Conservation (phyloP, 1,140 invertebrate species). For the Drosophila teissieri region DNA sequence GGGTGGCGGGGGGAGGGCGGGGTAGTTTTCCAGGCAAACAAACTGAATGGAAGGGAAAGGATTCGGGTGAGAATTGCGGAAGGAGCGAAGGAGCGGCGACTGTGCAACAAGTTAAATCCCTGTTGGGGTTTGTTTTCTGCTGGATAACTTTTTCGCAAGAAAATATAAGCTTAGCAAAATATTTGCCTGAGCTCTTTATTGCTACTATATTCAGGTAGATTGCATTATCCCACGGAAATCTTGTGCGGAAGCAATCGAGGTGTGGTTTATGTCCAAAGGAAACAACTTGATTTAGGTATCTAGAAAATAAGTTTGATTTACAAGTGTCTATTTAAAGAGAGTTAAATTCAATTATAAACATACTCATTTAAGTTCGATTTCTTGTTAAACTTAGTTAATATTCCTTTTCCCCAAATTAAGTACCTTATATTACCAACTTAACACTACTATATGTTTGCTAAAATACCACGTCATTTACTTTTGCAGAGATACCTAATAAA, state of each 20-base stretch:
- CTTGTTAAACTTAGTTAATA: too few relatives aligned
- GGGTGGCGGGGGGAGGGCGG: not conserved
- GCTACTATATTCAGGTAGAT: conserved; percentile 17
- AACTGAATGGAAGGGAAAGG: conserved; percentile 21
- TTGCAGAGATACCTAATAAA: not conserved
- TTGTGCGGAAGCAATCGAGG: too few relatives aligned
- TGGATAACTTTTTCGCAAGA: conserved; percentile 25
- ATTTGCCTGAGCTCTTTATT: conserved; percentile 34
- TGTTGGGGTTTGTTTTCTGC: conserved; percentile 30
- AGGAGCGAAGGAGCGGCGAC: not conserved
- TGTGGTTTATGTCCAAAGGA: not conserved
- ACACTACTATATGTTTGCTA: too few relatives aligned
- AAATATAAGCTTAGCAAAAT: conserved; percentile 34
- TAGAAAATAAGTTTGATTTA: too few relatives aligned
- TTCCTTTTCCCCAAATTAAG: not conserved
- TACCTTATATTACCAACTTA: not conserved
- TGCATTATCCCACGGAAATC: conserved; percentile 2
- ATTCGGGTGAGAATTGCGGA: not conserved
- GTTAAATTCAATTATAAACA: too few relatives aligned
- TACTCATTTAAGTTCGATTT: too few relatives aligned
- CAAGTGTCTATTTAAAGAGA: too few relatives aligned
- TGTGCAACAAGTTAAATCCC: conserved; percentile 51
- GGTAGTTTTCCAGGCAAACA: conserved; percentile 27
- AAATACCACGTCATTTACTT: not conserved
- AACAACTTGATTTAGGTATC: not conserved